Percentiles rank a stretch among this genome's conserved stretches.
phyloP scores from a whole-genome alignment of 2,888 invertebrate genomes.

The Melieria crassipennis region DNA sequence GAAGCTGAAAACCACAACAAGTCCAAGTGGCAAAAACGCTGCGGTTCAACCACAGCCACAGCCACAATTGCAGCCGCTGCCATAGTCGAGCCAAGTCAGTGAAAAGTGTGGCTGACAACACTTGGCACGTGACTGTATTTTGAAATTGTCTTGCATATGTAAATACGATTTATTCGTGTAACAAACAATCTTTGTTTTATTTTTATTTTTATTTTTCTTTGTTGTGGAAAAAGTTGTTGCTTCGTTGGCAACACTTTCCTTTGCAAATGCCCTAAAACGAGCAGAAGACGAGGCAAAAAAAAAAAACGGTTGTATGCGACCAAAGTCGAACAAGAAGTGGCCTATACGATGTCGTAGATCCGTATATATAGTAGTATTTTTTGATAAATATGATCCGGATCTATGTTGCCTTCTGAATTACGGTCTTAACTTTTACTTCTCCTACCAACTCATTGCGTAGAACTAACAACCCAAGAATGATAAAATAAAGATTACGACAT shows the following conservation, averaged over 20 bases:
- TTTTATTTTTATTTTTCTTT: not conserved
- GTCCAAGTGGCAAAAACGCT: not conserved
- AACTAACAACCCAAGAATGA: too few relatives aligned
- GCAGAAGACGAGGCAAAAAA: too few relatives aligned
- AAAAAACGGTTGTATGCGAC: too few relatives aligned
- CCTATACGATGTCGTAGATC: too few relatives aligned
- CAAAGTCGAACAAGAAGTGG: too few relatives aligned
- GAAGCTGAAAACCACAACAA: not conserved
- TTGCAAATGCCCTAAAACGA: conserved; percentile 21
- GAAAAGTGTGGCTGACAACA: not conserved
- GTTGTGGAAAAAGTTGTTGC: not conserved
- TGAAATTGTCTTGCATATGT: not conserved
- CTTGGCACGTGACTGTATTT: conserved; percentile 19
- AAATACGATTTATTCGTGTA: not conserved
- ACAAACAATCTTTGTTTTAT: not conserved
- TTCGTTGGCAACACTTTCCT: conserved; percentile 15
- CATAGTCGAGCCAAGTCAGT: not conserved
- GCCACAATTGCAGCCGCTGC: not conserved
- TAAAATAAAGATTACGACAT: too few relatives aligned
- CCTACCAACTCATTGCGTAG: too few relatives aligned
- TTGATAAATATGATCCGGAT: too few relatives aligned
- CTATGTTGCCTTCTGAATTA: too few relatives aligned
- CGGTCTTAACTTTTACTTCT: too few relatives aligned
- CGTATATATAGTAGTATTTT: too few relatives aligned
- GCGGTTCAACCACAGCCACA: not conserved